Percentiles rank a stretch among this genome's conserved stretches.
Conservation (phyloP, 2,113 vertebrate genomes). For the Okapia johnstoni region DNA sequence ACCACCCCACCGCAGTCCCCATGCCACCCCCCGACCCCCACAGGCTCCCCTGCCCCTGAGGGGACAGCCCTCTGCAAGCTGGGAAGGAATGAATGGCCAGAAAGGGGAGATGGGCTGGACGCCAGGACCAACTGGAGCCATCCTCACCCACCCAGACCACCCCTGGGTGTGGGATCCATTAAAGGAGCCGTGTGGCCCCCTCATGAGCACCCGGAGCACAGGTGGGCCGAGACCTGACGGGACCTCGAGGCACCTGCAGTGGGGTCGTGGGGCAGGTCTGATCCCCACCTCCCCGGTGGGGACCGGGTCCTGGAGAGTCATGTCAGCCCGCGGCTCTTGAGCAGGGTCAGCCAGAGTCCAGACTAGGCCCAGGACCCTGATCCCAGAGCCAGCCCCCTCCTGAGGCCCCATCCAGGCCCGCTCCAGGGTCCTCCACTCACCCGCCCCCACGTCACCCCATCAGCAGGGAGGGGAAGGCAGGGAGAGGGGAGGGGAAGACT, state of each 20-base stretch:
- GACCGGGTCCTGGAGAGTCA: background rate
- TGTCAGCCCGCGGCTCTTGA: fast-evolving
- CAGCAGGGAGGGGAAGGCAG: background rate
- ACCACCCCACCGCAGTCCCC: background rate
- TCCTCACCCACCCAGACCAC: background rate
- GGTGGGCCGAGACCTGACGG: background rate
- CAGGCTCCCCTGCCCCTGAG: background rate
- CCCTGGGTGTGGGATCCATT: background rate
- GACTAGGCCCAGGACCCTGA: background rate
- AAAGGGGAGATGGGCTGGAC: background rate
- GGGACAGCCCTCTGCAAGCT: background rate
- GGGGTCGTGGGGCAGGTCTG: background rate
- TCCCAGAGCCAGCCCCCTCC: background rate
- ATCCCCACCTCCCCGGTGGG: background rate
- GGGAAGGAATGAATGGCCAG: background rate
- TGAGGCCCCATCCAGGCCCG: background rate
- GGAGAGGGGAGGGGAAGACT: background rate
- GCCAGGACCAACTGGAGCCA: background rate
- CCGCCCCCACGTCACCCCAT: fast-evolving
- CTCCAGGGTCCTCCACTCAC: background rate
- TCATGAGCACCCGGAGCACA: background rate
- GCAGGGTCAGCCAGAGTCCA: background rate
- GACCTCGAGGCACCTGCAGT: background rate
- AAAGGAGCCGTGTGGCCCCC: background rate
- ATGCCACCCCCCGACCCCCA: background rate